These are phyloP conservation scores for Cataglyphis rosenhaueri DNA, from an alignment of 2,888 invertebrate species.

Conservation along the genomic window DNA sequence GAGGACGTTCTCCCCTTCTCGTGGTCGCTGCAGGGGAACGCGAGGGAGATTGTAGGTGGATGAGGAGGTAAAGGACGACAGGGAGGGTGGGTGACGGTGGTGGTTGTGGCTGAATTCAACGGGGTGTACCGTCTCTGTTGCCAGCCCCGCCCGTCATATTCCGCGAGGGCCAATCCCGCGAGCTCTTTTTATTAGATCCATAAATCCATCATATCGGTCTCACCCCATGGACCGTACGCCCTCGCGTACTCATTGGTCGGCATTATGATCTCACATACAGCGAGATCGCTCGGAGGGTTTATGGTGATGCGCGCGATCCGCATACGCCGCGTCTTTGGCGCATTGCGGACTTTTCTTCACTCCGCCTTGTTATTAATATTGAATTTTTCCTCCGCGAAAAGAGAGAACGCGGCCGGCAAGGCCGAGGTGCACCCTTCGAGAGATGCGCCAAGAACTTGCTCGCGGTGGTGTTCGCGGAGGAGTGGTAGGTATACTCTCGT, in stretches of 20 bases:
- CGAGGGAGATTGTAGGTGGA: constrained; percentile 60
- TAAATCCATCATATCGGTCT: constrained; percentile 91
- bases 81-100: constrained; percentile 66
- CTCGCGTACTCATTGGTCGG: constrained; percentile 75
- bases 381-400: constrained; percentile 88
- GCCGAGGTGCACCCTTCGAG: constrained; percentile 56
- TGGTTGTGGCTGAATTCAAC: constrained; percentile 82
- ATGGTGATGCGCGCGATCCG: constrained; percentile 59
- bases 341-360: constrained; percentile 87
- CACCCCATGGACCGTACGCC: constrained; percentile 65
- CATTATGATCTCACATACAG: constrained; percentile 67
- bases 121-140: constrained; percentile 79
- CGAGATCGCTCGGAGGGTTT: constrained; percentile 57
- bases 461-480: constrained; percentile 60
- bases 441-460: constrained; percentile 51
- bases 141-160: constrained; percentile 85
- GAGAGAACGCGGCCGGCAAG: constrained; percentile 28
- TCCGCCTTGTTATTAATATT: constrained; percentile 92
- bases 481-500: constrained; percentile 60
- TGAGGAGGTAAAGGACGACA: constrained; percentile 62
- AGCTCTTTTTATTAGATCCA: constrained; percentile 90
- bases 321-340: constrained; percentile 77
- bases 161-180: constrained; percentile 84
- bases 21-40: constrained; percentile 68
- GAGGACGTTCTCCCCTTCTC: constrained; percentile 75